Evolutionary conservation across 2,888 invertebrate genomes (phyloP).

Genomic region (Strigamia transsilvanica): DNA sequence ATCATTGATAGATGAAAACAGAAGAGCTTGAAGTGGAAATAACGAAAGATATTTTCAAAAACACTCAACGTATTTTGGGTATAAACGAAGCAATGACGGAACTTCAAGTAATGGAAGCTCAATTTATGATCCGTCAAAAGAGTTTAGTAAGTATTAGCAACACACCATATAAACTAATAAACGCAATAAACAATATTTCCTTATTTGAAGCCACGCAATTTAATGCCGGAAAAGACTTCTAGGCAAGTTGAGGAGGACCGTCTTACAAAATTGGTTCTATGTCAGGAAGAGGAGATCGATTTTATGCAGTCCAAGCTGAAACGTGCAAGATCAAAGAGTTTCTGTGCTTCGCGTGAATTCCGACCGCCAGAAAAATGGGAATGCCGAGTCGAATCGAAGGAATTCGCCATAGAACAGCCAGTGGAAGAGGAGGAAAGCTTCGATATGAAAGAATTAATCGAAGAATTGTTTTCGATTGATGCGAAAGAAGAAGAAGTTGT

Average conservation of each 20-base stretch:
- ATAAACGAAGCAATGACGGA: neutral
- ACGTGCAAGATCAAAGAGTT: neutral
- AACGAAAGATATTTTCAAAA: neutral
- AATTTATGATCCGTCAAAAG: neutral
- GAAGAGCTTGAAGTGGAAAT: neutral
- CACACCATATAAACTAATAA: no score
- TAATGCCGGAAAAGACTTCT: neutral
- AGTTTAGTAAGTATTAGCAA: neutral
- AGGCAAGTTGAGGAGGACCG: neutral
- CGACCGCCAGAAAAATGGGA: neutral
- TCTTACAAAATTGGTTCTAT: neutral
- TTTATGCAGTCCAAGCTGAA: neutral
- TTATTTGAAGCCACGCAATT: neutral
- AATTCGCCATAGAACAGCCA: neutral
- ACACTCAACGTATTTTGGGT: neutral
- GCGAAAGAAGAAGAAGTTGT: neutral
- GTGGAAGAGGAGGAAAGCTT: neutral
- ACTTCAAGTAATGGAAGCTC: neutral
- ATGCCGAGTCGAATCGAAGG: neutral
- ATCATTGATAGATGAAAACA: neutral
- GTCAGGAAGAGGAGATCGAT: neutral
- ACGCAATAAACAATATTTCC: no score
- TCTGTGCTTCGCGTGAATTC: neutral
- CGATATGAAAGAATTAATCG: neutral
- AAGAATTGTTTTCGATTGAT: neutral